Evolutionary conservation across 2,888 invertebrate species (phyloP), one percentile per base, ranked within the genome.

Genomic region (Melanargia galathea): DNA sequence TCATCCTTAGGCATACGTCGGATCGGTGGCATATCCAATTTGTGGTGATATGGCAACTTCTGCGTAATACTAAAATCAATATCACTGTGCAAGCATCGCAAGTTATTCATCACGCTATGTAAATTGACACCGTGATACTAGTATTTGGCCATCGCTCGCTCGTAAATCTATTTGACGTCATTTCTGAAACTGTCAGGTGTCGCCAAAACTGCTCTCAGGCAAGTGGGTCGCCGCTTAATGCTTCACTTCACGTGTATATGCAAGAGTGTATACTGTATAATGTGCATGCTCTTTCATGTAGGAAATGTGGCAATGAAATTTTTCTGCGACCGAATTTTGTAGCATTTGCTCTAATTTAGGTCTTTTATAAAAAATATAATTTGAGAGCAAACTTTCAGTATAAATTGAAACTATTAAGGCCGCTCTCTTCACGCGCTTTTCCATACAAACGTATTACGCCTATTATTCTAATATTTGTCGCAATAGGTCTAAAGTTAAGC

Each of bases 41-140:
- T 18, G 8, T 16, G n/a, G 43, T 18, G 16, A 2, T 2, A 8
- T 43, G 43, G 43, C 8, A 43, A 43, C 2, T 40, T 16, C 40
- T 16, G 7, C 16, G 35, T 13, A 7, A 16, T 43, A 43, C 40
- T 16, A 22, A 46, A 46, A 46, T 46, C 45, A 20, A 46, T 46
- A 46, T 46, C 20, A 8, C 8, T 43, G 45, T 22, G 22, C 45
- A 5, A 22, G 45, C 45, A 5, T 20, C 22, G 18, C 45, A 22
- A 22, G 45, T 26, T 51, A 51, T 51, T 51, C 51, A 33, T 51
- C 51, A 51, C 30, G 1, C 18, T 33, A 11, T 18, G 49, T 18
- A 33, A 51, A 51, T 33, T 20, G 8, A 51, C 49, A 8, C 30
- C 8, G 13, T n/a, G 49, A 16, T 30, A 30, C 16, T n/a, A 13